Evolutionary conservation across 2,888 invertebrate genomes (phyloP), one percentile per base, ranked within the genome.

Genomic region (Mimachlamys varia): DNA sequence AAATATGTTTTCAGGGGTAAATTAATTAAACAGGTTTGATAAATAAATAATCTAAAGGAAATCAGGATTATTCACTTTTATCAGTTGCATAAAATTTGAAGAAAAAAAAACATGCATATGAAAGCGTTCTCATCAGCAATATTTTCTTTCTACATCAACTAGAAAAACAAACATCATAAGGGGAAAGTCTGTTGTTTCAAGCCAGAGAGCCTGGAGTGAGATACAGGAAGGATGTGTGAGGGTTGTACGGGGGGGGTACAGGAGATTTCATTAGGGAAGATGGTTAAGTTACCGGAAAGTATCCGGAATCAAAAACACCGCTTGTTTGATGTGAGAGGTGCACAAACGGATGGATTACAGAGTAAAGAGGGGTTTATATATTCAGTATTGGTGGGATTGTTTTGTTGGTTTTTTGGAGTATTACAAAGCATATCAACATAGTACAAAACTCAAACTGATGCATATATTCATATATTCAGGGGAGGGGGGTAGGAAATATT

Each of bases 261-360:
- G 76, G 13, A 76, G 76, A 76, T 76, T 76, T 76, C 76, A 76
- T 76, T 76, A 76, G 76, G 12, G 76, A 33, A 76, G 76, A 33
- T 5, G 76, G 27, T 76, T 13, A 76, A 27, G 27, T 76, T 33
- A 76, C 27, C 33, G 33, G 76, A 76, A 76, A 33, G 76, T 76
- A 76, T 33, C 76, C 27, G 33, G 76, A 76, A 33, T 76, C 76
- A 76, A 76, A 76, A 76, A 27, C 10, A 0, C 7, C 0, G 33
- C 76, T 76, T 76, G 76, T 76, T 76, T 76, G 76, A 76, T 76
- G 76, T 76, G 0, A 76, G 13, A 33, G 27, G 2, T 76, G 27
- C 33, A 76, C 76, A 76, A 76, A 76, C 27, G 76, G 76, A 76
- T 76, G 76, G 76, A 76, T 76, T 76, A 76, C 76, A 76, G 2